Evolutionary conservation across 2,113 vertebrate genomes (phyloP).

Genomic region (Ascaphus truei): DNA sequence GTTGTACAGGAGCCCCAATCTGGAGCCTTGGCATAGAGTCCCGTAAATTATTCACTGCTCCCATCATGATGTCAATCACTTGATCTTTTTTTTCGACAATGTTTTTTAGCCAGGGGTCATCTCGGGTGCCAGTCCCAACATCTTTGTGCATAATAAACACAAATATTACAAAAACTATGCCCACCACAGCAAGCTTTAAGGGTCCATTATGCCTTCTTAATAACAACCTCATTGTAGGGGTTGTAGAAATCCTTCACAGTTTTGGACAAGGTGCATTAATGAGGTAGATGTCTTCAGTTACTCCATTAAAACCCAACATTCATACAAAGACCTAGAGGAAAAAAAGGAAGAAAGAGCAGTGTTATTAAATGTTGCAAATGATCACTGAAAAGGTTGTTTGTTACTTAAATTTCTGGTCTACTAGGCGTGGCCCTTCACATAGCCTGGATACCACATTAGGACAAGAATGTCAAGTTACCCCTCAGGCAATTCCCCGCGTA

Average conservation of each 20-base stretch:
- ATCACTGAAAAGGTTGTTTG: neutral
- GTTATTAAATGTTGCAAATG: neutral
- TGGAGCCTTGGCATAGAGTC: constrained; percentile 77
- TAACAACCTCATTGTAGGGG: constrained; percentile 65
- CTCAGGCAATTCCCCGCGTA: too few relatives aligned
- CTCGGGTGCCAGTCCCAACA: constrained; percentile 43
- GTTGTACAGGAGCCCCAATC: constrained; percentile 73
- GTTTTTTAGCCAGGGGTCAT: constrained; percentile 82
- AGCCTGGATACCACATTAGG: neutral
- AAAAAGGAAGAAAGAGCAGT: neutral
- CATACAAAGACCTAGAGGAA: neutral
- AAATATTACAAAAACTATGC: constrained; percentile 70
- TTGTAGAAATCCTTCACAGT: neutral
- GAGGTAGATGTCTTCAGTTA: neutral
- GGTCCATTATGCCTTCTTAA: constrained; percentile 73
- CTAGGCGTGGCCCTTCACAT: neutral
- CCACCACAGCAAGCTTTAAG: constrained; percentile 76
- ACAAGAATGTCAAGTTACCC: too few relatives aligned
- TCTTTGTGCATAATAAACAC: constrained; percentile 84
- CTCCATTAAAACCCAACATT: constrained; percentile 5
- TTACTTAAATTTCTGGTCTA: neutral
- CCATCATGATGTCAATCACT: constrained; percentile 78
- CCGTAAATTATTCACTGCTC: constrained; percentile 79
- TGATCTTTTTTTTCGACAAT: constrained; percentile 73
- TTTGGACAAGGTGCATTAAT: neutral